Conservation (phyloP, 2,888 invertebrate genomes). For the Mesochorus sp. region DNA sequence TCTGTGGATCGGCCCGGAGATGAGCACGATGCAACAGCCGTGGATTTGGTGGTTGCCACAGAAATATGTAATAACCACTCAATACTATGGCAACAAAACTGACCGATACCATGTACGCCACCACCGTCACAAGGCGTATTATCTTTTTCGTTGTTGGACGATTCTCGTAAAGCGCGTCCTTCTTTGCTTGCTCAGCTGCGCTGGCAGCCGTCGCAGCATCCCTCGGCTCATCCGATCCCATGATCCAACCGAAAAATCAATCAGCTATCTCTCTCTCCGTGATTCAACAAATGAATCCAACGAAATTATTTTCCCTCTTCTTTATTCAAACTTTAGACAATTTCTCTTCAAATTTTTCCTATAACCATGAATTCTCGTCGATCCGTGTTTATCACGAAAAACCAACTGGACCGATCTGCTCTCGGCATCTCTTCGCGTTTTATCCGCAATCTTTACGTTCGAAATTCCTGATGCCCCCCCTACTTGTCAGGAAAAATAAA, state of each 20-base stretch:
- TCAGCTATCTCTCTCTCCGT: neutral
- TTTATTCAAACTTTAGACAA: neutral
- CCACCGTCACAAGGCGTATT: conserved; percentile 89
- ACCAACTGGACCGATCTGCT: neutral
- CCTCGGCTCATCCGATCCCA: conserved; percentile 52
- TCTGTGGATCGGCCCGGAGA: conserved; percentile 64
- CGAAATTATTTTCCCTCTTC: neutral
- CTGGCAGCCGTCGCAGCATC: conserved; percentile 23
- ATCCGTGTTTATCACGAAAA: neutral
- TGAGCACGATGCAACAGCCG: conserved; percentile 74
- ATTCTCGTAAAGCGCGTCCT: conserved; percentile 73
- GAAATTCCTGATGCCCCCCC: neutral
- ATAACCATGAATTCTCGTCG: neutral
- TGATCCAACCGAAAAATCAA: neutral
- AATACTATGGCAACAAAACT: conserved; percentile 92
- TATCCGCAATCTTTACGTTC: neutral
- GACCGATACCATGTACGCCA: conserved; percentile 92
- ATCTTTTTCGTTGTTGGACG: conserved; percentile 75
- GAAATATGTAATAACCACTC: conserved; percentile 91
- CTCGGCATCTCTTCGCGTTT: conserved; percentile 33
- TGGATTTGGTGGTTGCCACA: conserved; percentile 89
- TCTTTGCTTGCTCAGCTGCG: conserved; percentile 58
- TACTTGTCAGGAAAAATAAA: too few species aligned
- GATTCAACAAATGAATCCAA: neutral
- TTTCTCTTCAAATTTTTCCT: neutral